Evolutionary conservation across 1,140 invertebrate species (phyloP).

Genomic region (Bombus terrestris): DNA sequence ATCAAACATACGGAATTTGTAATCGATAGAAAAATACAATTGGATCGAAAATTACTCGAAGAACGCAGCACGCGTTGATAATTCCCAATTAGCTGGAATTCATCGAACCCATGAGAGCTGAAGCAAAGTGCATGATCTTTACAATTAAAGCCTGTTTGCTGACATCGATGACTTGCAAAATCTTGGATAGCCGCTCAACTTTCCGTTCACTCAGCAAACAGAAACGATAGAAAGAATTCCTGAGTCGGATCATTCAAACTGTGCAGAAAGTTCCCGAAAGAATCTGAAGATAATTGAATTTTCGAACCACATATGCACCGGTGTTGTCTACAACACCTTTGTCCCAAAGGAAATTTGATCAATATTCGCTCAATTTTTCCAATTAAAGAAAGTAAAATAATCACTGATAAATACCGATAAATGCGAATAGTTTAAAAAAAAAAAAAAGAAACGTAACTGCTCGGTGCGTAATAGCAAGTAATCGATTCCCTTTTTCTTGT

Average conservation of each 20-base stretch:
- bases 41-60: no score
- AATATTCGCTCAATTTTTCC: no score
- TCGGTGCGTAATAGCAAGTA: no score
- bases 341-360: no score
- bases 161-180: constrained; percentile 21
- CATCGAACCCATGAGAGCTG: not conserved
- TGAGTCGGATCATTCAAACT: not conserved
- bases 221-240: not conserved
- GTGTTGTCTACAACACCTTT: no score
- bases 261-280: not conserved
- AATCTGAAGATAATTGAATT: not conserved
- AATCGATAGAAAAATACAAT: no score
- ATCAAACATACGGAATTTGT: not conserved
- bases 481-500: no score
- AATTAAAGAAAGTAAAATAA: no score
- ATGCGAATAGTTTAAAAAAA: no score
- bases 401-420: no score
- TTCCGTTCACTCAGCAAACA: not conserved
- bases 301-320: no score
- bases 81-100: constrained; percentile 7
- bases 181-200: not conserved
- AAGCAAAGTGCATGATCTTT: not conserved
- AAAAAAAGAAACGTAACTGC: no score
- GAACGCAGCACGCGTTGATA: not conserved
- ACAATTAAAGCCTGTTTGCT: constrained; percentile 8